phyloP scores from a whole-genome alignment of 2,113 vertebrate species.

The Eonycteris spelaea region DNA sequence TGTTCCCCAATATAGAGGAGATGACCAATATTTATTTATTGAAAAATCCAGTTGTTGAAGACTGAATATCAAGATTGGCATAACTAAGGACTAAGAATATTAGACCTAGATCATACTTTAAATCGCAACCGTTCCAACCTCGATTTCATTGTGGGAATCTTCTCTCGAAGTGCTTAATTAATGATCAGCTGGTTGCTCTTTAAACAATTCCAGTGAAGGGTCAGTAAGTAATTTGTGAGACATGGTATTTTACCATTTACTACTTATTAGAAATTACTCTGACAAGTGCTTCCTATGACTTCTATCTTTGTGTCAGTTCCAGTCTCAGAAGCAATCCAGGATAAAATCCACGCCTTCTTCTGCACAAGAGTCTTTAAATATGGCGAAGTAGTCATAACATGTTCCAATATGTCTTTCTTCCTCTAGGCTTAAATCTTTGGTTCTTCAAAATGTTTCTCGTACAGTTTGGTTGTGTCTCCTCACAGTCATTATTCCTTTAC shows the following conservation, averaged over 20 bases:
- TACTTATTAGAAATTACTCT: neutral
- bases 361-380: neutral
- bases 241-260: neutral
- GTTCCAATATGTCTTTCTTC: neutral
- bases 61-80: neutral
- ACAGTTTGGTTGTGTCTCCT: neutral
- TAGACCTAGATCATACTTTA: neutral
- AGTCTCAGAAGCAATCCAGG: neutral
- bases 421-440: neutral
- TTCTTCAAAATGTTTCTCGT: neutral
- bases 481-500: neutral
- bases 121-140: neutral
- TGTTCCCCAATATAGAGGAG: neutral
- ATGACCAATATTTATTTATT: neutral
- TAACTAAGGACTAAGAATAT: neutral
- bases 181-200: neutral
- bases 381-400: neutral
- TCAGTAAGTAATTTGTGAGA: neutral
- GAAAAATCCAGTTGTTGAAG: neutral
- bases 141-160: neutral
- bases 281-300: neutral
- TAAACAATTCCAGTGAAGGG: neutral
- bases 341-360: neutral
- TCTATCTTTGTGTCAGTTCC: neutral
- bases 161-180: neutral